Base-by-base conservation (phyloP, 2,797 vertebrate genomes). In the Propithecus deckenii region DNA sequence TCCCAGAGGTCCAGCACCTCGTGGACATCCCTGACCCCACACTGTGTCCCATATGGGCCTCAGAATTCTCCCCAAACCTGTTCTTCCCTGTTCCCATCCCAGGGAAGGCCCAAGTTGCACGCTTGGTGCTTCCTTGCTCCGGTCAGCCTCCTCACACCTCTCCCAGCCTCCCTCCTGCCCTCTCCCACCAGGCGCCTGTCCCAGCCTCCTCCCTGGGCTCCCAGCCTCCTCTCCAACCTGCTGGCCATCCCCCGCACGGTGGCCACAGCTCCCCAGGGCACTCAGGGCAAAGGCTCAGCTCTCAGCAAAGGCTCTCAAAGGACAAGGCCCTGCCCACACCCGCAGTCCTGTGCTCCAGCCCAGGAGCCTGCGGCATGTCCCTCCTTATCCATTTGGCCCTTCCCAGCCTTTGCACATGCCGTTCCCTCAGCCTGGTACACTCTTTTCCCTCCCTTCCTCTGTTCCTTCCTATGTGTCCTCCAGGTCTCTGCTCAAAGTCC, bases 321-420 rank as follows among this genome's bases (percentile, higher is more conserved):
- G 12, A 32, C 35, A 25, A n/a, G 35, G n/a, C n/a, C 30, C 71
- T 0, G 0, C 23, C 80, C 46, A 0, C 3, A 2, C 0, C 25
- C 3, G 17, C 38, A 4, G 32, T 4, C 12, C 35, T 5, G 14
- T 2, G 46, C 38, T 43, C 35, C 2, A 35, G 61, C 8, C 79
- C 17, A 2, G 7, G 30, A n/a, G 1, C 22, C 35, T 22, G 2
- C 0, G 7, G 32, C 15, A 1, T 4, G 25, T 10, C 4, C 10
- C 1, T 41, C 32, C 11, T 5, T 7, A 32, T 18, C 61, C 46
- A 5, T 6, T 17, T 17, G 57, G 65, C 75, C 50, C 25, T 4
- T 17, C 46, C 79, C 30, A 52, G 84, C 48, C 38, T 50, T 32
- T 15, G 46, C 20, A 23, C 22, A 5, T 0, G 13, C 46, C 8